Percentiles rank a stretch among this genome's conserved stretches.
These are phyloP conservation scores for Morone saxatilis DNA, from an alignment of 2,113 vertebrate genomes.

Conservation along the genomic window DNA sequence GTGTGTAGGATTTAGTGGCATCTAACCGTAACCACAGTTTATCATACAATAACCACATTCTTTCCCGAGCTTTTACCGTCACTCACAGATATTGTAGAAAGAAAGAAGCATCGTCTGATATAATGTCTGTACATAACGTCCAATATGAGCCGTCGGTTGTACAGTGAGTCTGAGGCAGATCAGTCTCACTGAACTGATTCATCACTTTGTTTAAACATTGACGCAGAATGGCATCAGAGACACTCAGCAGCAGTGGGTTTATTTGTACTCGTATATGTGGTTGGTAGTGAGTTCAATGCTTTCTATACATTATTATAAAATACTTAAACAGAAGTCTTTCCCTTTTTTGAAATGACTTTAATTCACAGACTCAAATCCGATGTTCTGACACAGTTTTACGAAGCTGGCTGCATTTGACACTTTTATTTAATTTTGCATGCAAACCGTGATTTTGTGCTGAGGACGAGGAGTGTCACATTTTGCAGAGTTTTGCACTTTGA, in stretches of 20 bases:
- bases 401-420: slow-evolving; percentile 3
- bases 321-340: not conserved
- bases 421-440: not conserved
- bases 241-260: not conserved
- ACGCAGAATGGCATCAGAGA: too few species aligned
- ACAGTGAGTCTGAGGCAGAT: not conserved
- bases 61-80: too few species aligned
- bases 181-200: not conserved
- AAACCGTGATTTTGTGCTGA: slow-evolving; percentile 40
- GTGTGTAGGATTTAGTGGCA: too few species aligned
- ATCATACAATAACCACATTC: too few species aligned
- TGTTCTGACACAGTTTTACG: not conserved
- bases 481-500: slow-evolving; percentile 57
- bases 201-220: not conserved
- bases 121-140: too few species aligned
- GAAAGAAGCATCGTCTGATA: too few species aligned
- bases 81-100: too few species aligned
- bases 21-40: too few species aligned
- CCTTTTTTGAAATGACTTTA: not conserved
- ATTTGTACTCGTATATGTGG: not conserved
- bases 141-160: too few species aligned
- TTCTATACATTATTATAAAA: not conserved
- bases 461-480: slow-evolving; percentile 36
- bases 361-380: not conserved
- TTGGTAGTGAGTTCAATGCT: too few species aligned